phyloP scores from a whole-genome alignment of 2,113 vertebrate species.

The Accipiter cooperii region DNA sequence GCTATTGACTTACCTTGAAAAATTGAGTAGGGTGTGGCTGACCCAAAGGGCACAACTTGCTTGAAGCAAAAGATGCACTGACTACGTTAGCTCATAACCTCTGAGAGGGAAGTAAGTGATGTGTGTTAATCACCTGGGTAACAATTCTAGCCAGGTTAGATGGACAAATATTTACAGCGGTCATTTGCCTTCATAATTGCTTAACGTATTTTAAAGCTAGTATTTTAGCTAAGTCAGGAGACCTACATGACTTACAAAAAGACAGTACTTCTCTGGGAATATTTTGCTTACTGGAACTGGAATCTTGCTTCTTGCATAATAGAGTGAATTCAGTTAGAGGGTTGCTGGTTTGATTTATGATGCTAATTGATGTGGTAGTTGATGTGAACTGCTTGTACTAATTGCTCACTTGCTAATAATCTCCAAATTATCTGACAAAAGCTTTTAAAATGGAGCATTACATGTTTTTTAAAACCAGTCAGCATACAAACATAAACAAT shows the following conservation, averaged over 20 bases:
- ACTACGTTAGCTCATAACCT: background rate
- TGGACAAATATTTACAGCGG: background rate
- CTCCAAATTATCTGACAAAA: background rate
- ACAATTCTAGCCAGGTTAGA: background rate
- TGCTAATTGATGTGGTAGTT: background rate
- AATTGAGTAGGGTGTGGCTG: background rate
- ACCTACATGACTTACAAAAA: background rate
- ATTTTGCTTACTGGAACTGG: background rate
- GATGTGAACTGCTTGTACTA: background rate
- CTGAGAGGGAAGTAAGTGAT: background rate
- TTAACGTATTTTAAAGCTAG: background rate
- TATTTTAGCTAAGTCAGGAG: background rate
- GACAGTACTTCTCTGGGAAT: background rate
- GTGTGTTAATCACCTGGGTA: background rate
- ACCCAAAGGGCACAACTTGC: background rate
- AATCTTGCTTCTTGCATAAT: background rate
- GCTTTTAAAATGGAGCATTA: background rate
- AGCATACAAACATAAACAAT: background rate
- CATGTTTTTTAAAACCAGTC: background rate
- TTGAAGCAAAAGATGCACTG: background rate
- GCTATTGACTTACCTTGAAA: background rate
- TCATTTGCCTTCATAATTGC: background rate
- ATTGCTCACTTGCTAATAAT: conserved; percentile 1
- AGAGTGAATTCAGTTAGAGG: background rate
- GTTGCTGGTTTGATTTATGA: conserved; percentile 8